Base-by-base conservation (phyloP, 2,888 invertebrate genomes). In the Octodonta nipae region DNA sequence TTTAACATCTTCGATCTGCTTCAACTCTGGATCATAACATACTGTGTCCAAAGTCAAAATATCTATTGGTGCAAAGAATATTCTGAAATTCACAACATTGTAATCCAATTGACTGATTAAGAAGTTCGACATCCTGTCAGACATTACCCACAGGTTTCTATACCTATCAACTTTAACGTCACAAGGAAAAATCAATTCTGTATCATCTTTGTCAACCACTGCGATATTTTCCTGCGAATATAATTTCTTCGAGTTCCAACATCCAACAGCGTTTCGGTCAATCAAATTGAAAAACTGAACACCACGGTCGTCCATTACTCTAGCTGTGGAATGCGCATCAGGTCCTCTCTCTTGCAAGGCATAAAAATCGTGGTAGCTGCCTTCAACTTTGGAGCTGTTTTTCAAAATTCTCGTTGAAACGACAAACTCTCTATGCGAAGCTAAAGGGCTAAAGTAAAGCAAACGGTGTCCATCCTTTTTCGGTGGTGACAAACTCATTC, bases 81-180 rank as follows among this genome's bases (percentile, higher is more conserved):
- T 73, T 48, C 83, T 71, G 62, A 84, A 85, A 54, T 86, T 86
- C 6, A 79, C 67, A 43, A 85, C 83, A 26, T 70, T 73, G 50
- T 75, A 83, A 53, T 84, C 76, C 17, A 86, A 58, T 25, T 69
- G 70, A 5, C 64, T 53, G n/a, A 65, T 36, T 16, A 85, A 61
- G 49, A 85, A 85, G 7, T 78, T 75, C 0, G 84, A 78, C 85
- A 86, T 85, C 24, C 77, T 69, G 55, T 86, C 85, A 0, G 83
- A 83, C 2, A 86, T 70, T 0, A 84, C 78, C 86, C 86, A 86
- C 3, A 80, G 67, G 41, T 80, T 78, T 39, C 70, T 66, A 34
- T 71, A 68, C 28, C 69, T 67, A 55, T 82, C 75, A 39, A 85
- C 37, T 63, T 84, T 84, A 2, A 86, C 67, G 50, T 86, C 86